These are phyloP conservation scores for Thymelicus acteon DNA, from an alignment of 2,888 invertebrate genomes.

Conservation along the genomic window DNA sequence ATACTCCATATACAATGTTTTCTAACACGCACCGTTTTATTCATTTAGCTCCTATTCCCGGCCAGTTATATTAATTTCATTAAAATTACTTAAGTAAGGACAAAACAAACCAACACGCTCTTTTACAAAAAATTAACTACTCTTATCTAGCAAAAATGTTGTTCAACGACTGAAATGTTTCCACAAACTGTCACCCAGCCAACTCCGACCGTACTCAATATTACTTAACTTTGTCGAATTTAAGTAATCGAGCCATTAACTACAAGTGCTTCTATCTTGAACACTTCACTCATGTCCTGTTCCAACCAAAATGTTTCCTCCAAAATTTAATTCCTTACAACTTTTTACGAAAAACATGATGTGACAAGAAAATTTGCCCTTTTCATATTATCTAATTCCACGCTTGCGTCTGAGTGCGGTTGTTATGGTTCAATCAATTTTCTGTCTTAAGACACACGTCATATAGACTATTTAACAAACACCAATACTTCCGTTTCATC, in stretches of 20 bases:
- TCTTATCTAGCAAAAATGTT: too few species aligned
- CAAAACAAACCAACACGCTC: too few species aligned
- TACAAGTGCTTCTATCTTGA: neutral
- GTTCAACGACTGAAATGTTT: neutral
- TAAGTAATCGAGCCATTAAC: neutral
- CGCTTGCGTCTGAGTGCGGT: conserved; percentile 6
- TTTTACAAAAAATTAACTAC: too few species aligned
- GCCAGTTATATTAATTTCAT: too few species aligned
- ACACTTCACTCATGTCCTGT: neutral
- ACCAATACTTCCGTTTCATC: conserved; percentile 64
- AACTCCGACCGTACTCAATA: neutral
- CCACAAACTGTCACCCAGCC: neutral
- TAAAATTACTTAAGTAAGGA: too few species aligned
- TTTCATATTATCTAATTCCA: conserved; percentile 42
- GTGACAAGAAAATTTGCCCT: conserved; percentile 45
- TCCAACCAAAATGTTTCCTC: neutral
- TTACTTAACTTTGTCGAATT: conserved; percentile 4
- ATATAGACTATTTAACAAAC: conserved; percentile 2
- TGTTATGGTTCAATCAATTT: conserved; percentile 5
- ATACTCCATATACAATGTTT: too few species aligned
- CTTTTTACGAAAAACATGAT: conserved; percentile 30
- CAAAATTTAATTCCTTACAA: conserved; percentile 8
- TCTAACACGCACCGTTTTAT: too few species aligned
- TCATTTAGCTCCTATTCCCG: too few species aligned
- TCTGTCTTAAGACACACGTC: conserved; percentile 1